Evolutionary conservation across 2,797 vertebrate species (phyloP), one percentile per base, ranked within the genome.

Genomic region (Sardinella longiceps): DNA sequence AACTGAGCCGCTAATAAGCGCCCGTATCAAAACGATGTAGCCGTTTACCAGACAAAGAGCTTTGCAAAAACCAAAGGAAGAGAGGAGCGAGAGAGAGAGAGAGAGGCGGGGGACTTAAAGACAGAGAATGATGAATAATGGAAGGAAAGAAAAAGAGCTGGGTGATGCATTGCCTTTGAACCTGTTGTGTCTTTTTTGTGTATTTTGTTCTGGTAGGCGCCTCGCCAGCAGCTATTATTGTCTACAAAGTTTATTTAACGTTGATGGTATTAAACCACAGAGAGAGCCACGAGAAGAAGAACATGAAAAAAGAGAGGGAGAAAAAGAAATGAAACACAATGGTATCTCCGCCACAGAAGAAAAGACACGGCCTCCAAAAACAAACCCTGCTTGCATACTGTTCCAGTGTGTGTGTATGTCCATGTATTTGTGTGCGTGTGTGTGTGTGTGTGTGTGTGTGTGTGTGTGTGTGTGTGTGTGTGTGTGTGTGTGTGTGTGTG

Each of bases 1-100:
- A 96, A 96, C 95, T 95, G 92, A 95, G 94, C 94, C 92, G 93
- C 94, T 96, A 96, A 96, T 96, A 95, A 96, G 95, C 93, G 91
- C 93, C 95, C 93, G 94, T 95, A 95, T 96, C 95, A 95, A 94
- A 92, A 95, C 92, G 94, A 94, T 96, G 95, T 94, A 95, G 94
- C 94, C 93, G 92, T 96, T 95, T 93, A 94, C 93, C 91, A 95
- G 94, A 96, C 95, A 96, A 96, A 95, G 93, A 93, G 88, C 86
- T 87, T 90, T 90, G 92, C 89, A 87, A 90, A 83, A 92, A 92
- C 86, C 82, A 84, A 89, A 88, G 85, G 87, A 86, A 89, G 86
- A 85, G 91, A 89, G 91, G 91, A 89, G 90, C 91, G 90, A 87
- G 92, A 93, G 91, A 91, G 90, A 91, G 92, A 91, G 93, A 94